Percentiles rank a stretch among this genome's conserved stretches.
phyloP scores from a whole-genome alignment of 2,888 invertebrate species.

The Steromphala cineraria region DNA sequence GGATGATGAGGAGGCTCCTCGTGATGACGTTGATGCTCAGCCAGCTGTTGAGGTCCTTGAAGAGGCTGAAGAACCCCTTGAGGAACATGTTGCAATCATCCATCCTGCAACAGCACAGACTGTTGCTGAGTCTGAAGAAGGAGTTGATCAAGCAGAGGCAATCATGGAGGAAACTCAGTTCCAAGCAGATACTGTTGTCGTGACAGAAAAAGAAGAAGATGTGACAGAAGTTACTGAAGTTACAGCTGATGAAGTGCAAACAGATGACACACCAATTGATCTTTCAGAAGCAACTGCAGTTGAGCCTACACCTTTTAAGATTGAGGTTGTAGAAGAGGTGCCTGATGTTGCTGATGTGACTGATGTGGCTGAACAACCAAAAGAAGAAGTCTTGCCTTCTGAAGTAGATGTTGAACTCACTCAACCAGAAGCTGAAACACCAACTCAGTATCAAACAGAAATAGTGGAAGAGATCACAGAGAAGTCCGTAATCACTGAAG shows the following conservation, averaged over 20 bases:
- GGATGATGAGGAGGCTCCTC: constrained; percentile 35
- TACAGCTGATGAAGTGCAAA: constrained; percentile 31
- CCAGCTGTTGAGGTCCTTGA: constrained; percentile 34
- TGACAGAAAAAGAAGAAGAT: constrained; percentile 9
- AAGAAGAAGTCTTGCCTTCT: constrained; percentile 31
- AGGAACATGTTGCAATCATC: constrained; percentile 31
- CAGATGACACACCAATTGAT: constrained; percentile 35
- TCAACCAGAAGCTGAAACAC: constrained; percentile 39
- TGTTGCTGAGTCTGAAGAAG: constrained; percentile 26
- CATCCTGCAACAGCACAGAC: constrained; percentile 26
- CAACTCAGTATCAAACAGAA: constrained; percentile 45
- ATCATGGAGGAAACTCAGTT: constrained; percentile 35
- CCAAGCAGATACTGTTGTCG: constrained; percentile 34
- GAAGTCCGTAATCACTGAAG: constrained; percentile 28
- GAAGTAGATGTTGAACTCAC: constrained; percentile 32
- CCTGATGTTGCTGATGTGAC: constrained; percentile 27
- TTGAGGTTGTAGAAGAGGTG: constrained; percentile 31
- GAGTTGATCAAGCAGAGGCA: constrained; percentile 23
- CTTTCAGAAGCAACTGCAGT: constrained; percentile 29
- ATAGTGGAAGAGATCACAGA: constrained; percentile 26
- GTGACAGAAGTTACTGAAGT: constrained; percentile 26
- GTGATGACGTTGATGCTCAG: constrained; percentile 23
- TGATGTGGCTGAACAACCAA: constrained; percentile 29
- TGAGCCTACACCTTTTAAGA: constrained; percentile 31
- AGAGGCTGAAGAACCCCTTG: constrained; percentile 36